phyloP scores from a whole-genome alignment of 1,140 invertebrate species.

The Drosophila lini region DNA sequence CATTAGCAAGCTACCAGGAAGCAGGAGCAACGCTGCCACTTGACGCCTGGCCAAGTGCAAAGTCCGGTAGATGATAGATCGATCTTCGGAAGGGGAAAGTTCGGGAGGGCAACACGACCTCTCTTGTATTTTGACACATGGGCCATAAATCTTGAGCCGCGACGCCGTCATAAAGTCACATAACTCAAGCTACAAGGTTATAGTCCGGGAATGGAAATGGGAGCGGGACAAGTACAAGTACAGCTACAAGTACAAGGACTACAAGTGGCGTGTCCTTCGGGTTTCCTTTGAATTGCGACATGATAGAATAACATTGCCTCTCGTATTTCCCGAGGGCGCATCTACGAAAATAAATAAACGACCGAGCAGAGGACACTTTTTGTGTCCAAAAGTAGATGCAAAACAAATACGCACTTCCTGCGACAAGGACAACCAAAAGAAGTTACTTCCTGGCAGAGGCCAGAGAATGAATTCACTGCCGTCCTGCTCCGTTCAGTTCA shows the following conservation, averaged over 20 bases:
- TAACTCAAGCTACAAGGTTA: constrained; percentile 50
- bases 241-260: constrained; percentile 32
- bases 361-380: constrained; percentile 22
- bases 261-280: constrained; percentile 54
- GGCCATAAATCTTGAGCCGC: constrained; percentile 68
- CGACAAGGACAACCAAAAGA: constrained; percentile 54
- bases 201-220: not conserved
- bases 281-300: constrained; percentile 78
- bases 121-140: constrained; percentile 78
- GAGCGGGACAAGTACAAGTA: constrained; percentile 9
- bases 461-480: constrained; percentile 68
- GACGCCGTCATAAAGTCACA: constrained; percentile 72
- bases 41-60: constrained; percentile 76
- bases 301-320: constrained; percentile 81
- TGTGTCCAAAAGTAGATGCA: constrained; percentile 49
- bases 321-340: constrained; percentile 67
- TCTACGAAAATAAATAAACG: constrained; percentile 75
- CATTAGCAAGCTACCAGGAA: constrained; percentile 69
- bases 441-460: constrained; percentile 70
- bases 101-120: constrained; percentile 39
- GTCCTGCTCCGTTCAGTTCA: constrained; percentile 28
- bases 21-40: constrained; percentile 37
- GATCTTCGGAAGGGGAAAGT: not conserved
- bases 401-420: constrained; percentile 81
- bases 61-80: constrained; percentile 43